A percentile compares a stretch with the other conserved stretches of the same genome.
These are phyloP conservation scores for Acyrthosiphon pisum DNA, from an alignment of 1,140 invertebrate genomes.

Conservation along the genomic window DNA sequence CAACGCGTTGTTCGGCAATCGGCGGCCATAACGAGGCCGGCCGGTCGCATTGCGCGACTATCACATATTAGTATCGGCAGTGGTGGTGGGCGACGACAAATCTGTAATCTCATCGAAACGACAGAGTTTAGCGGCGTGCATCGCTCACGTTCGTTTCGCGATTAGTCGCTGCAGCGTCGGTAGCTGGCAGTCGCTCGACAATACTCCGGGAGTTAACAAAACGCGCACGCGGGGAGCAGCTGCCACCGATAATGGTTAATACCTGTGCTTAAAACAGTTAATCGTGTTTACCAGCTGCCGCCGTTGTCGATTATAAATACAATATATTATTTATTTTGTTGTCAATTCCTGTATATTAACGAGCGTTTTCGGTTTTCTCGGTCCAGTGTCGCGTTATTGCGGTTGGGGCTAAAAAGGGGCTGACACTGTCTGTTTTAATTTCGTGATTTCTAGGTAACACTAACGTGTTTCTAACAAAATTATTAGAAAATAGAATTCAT, in stretches of 20 bases:
- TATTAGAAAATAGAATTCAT: not conserved
- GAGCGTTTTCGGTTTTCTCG: not conserved
- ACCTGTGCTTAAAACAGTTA: constrained; percentile 29
- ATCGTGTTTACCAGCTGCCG: constrained; percentile 45
- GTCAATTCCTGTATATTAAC: not conserved
- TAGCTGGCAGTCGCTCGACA: not conserved
- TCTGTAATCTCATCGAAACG: constrained; percentile 46
- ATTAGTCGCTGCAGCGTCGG: not conserved
- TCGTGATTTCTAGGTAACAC: not conserved
- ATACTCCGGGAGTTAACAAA: not conserved
- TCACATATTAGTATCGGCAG: not conserved
- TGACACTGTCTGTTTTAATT: not conserved
- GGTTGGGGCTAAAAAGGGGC: too few species aligned
- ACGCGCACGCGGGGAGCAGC: constrained; percentile 22
- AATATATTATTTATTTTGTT: not conserved
- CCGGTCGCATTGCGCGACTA: constrained; percentile 15
- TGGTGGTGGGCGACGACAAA: not conserved
- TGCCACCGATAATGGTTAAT: not conserved
- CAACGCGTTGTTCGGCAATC: not conserved
- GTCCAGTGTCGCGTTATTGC: not conserved
- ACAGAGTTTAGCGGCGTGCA: not conserved
- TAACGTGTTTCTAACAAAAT: not conserved
- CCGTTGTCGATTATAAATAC: not conserved
- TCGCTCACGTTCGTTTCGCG: not conserved
- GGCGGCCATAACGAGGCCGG: constrained; percentile 44